Conservation (phyloP, 1,140 invertebrate genomes). For the Atta cephalotes region DNA sequence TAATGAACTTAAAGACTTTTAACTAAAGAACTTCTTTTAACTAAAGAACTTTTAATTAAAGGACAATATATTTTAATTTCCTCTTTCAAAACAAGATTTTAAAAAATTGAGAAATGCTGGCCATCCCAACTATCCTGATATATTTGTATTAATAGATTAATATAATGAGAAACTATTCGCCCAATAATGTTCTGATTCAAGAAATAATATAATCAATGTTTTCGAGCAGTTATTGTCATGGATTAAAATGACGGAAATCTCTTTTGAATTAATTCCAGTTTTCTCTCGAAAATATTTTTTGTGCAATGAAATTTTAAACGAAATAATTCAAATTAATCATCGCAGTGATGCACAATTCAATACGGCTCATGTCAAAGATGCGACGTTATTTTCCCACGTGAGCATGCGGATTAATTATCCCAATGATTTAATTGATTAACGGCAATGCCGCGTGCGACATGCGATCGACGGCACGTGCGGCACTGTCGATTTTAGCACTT, state of each 20-base stretch:
- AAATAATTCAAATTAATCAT: constrained; percentile 30
- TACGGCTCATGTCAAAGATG: background rate
- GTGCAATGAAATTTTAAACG: background rate
- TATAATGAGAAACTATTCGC: background rate
- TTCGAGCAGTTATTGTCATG: background rate
- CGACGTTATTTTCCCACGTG: constrained; percentile 40
- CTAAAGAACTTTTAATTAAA: too few species aligned
- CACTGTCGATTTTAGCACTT: constrained; percentile 59
- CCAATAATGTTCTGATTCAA: background rate
- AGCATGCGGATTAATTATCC: constrained; percentile 43
- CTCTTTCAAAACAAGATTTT: too few species aligned
- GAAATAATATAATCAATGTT: background rate
- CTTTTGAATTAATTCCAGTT: background rate
- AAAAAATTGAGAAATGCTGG: too few species aligned
- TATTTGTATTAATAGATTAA: background rate
- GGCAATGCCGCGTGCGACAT: constrained; percentile 17
- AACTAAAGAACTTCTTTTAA: too few species aligned
- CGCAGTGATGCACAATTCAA: constrained; percentile 1
- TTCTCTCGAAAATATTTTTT: background rate
- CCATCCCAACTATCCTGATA: too few species aligned
- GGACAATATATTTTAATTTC: too few species aligned
- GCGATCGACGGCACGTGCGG: constrained; percentile 38
- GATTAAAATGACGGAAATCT: background rate
- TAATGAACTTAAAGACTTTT: too few species aligned
- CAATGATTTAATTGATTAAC: constrained; percentile 47